Evolutionary conservation across 2,797 vertebrate species (phyloP), one percentile per base, ranked within the genome.

Genomic region (Bovichtus diacanthus): DNA sequence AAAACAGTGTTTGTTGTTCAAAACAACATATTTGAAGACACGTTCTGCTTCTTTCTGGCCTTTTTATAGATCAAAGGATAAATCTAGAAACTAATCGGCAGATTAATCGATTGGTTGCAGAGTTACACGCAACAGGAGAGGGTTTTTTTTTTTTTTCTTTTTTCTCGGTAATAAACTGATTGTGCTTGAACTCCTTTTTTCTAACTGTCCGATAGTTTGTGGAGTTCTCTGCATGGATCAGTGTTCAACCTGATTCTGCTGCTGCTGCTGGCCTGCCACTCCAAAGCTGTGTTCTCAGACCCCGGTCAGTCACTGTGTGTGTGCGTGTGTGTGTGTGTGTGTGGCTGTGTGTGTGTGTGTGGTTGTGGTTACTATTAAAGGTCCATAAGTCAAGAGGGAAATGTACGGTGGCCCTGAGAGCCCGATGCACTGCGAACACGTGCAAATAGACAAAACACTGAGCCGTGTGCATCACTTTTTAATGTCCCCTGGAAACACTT

Each of bases 271-370:
- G 93, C 94, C 81, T 96, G 95, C 58, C 96, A 96, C 88, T 90
- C 92, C 19, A 95, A 95, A 59, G 96, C 96, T 0, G 95, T 96
- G 41, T 94, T 96, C 87, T 95, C 95, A 2, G 95, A 97, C 77
- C 96, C 96, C 6, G 96, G 96, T 96, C 47, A 88, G 94, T 80
- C 39, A 23, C 3, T 1, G 53, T 21, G 5, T 4, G 16, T 53
- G 19, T 44, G 18, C 49, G 47, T 27, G 49, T 7, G 49, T 51
- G 49, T 15, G 50, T 29, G 23, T 27, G 50, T 51, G 23, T 27
- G 12, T 51, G 49, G 13, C 21, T 23, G 47, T 49, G 44, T n/a
- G 19, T 21, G 44, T 11, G 19, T 47, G 44, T n/a, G 54, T 36
- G 19, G n/a, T 31, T 21, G 31, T 21, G 18, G n/a, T 49, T n/a